A percentile compares a stretch with the other conserved stretches of the same genome.
phyloP scores from a whole-genome alignment of 2,797 vertebrate genomes.

The Sylvia borin region DNA sequence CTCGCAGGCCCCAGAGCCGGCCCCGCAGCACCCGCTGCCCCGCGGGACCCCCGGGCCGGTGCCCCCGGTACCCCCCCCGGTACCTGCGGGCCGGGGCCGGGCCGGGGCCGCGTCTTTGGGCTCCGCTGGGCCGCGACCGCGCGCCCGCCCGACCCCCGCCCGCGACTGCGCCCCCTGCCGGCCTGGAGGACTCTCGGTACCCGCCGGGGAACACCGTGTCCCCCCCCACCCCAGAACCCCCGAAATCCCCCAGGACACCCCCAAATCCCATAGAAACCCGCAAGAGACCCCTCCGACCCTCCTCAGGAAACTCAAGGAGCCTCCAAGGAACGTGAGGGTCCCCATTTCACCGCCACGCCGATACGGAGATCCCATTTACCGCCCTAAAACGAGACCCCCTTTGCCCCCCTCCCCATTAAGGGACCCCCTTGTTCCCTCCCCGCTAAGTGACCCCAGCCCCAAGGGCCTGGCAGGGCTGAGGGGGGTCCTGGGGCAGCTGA shows the following conservation, averaged over 20 bases:
- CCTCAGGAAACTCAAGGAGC: background rate
- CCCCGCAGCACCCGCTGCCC: background rate
- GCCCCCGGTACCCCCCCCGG: background rate
- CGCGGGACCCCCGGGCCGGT: background rate
- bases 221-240: background rate
- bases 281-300: background rate
- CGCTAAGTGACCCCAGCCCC: background rate
- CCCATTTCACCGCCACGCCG: too few relatives aligned
- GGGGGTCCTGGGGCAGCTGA: too few relatives aligned
- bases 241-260: background rate
- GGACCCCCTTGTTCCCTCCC: background rate
- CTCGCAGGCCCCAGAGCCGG: background rate
- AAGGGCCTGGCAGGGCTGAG: background rate
- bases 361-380: background rate
- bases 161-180: background rate
- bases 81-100: background rate
- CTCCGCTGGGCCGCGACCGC: background rate
- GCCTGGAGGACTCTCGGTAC: background rate
- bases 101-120: background rate
- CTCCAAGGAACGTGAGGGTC: too few relatives aligned
- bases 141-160: background rate
- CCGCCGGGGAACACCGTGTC: background rate
- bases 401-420: background rate
- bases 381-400: background rate
- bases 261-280: background rate